Conservation (phyloP, 2,888 invertebrate genomes). For the Listrodromus nycthemerus region DNA sequence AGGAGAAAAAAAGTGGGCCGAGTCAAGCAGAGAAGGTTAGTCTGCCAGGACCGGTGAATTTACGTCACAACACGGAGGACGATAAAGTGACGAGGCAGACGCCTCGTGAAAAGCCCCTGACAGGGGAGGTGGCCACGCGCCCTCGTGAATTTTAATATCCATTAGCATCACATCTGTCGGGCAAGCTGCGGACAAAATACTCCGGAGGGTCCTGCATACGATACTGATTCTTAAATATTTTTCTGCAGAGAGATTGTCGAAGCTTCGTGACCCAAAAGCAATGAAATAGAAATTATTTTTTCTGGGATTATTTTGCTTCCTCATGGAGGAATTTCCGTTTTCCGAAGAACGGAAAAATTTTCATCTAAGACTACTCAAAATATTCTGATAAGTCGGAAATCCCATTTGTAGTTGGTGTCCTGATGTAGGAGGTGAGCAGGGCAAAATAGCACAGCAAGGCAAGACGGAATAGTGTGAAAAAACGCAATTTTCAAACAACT, state of each 20-base stretch:
- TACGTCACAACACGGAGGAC: slow-evolving; percentile 6
- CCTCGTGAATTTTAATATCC: slow-evolving; percentile 36
- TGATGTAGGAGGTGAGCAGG: too few species aligned
- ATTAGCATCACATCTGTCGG: slow-evolving; percentile 1
- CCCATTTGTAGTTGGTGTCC: too few species aligned
- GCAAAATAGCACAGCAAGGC: too few species aligned
- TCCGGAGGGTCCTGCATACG: not conserved
- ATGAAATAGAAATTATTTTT: not conserved
- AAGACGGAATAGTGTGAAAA: too few species aligned
- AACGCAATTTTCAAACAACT: too few species aligned
- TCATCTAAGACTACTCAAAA: too few species aligned
- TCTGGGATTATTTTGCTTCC: not conserved
- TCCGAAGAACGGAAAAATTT: too few species aligned
- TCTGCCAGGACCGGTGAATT: slow-evolving; percentile 15
- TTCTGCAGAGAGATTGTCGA: not conserved
- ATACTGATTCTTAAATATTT: not conserved
- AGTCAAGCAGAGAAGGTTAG: slow-evolving; percentile 14
- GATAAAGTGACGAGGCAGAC: slow-evolving; percentile 6
- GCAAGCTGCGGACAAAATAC: not conserved
- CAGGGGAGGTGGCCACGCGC: not conserved
- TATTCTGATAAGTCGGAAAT: too few species aligned
- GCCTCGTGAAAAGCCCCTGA: not conserved
- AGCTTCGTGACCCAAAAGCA: not conserved
- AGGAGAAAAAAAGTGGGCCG: slow-evolving; percentile 22
- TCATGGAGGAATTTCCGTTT: not conserved